Evolutionary conservation across 2,888 invertebrate genomes (phyloP), one percentile per base, ranked within the genome.

Genomic region (Osmoderma eremita): DNA sequence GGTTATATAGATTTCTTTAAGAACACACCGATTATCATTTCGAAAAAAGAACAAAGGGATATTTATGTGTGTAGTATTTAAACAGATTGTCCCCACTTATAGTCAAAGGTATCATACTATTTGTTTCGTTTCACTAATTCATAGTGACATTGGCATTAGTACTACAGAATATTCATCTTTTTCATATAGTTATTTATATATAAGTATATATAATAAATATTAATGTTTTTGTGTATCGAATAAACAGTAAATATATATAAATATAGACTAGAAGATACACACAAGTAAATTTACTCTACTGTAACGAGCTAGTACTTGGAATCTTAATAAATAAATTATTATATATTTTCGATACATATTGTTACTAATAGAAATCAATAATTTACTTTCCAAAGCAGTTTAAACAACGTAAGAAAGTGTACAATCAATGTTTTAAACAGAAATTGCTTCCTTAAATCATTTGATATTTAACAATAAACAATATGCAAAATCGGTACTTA

Each of bases 31-130:
- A 78, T 58, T 58, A 39, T 45, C 70, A 65, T 75, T 75, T 76
- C 72, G 22, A 45, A 70, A 73, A 36, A 53, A 38, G 18, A 53
- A 77, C 75, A 78, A 79, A 79, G 76, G 78, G 79, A 78, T 4
- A 1, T 30, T 65, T 61, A 45, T 56, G 22, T 50, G 22, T 42
- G 20, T 80, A 79, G 79, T 78, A 30, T 30, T 30, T 30, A 30
- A 78, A 78, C 73, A 79, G 81, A 82, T 82, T 82, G 81, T 81
- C 81, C 81, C 80, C 77, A 79, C 76, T 79, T 82, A 81, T 82
- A 81, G 82, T 81, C 81, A 79, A 79, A 80, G 73, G 78, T 80
- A 30, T 30, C 78, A 72, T 58, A 49, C 39, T 12, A 22, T 49
- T 53, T 62, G 36, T 67, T 38, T 45, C 13, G 24, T 66, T 61